These are phyloP conservation scores for Pangasius mekongensis DNA, from an alignment of 2,797 vertebrate genomes.

Conservation along the genomic window DNA sequence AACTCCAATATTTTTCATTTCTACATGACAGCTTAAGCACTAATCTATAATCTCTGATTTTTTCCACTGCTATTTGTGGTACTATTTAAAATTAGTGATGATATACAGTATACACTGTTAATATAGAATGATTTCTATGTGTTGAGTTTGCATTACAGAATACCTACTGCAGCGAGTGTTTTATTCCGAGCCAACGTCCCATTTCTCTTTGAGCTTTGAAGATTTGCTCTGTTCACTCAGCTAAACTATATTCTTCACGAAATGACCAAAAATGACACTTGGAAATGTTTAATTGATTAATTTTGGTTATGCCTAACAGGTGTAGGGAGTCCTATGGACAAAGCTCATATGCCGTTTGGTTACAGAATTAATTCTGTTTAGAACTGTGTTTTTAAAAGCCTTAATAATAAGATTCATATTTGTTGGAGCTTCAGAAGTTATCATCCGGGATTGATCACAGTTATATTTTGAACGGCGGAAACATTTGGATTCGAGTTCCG, in stretches of 20 bases:
- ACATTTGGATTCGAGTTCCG: background rate
- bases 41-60: conserved; percentile 1
- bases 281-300: background rate
- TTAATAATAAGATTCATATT: conserved; percentile 14
- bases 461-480: background rate
- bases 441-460: conserved; percentile 4
- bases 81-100: background rate
- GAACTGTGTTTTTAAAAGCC: background rate
- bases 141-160: background rate
- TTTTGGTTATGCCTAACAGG: background rate
- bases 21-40: conserved; percentile 20
- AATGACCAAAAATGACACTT: background rate
- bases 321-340: no score
- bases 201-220: background rate
- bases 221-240: background rate
- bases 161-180: no score
- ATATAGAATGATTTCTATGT: background rate
- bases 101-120: background rate
- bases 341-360: background rate
- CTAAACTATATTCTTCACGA: background rate
- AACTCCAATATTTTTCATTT: conserved; percentile 41
- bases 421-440: background rate
- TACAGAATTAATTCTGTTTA: no score
- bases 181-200: background rate
- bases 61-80: background rate